phyloP scores from a whole-genome alignment of 2,113 vertebrate species.

The Cryptotis parvus region DNA sequence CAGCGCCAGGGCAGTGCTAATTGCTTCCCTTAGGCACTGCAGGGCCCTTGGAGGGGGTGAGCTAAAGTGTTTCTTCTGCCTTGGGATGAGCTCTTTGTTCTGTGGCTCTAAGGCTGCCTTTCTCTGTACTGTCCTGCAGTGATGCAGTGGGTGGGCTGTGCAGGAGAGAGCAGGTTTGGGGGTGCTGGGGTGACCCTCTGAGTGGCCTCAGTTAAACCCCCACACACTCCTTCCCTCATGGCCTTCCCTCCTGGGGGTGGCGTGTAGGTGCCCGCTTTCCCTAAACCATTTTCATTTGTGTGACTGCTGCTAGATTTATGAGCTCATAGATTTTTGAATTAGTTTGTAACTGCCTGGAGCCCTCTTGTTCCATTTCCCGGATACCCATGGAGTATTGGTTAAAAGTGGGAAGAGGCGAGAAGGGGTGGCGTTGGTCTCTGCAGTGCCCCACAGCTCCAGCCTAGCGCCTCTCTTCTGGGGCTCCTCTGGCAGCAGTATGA shows the following conservation, averaged over 20 bases:
- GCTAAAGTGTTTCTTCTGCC: neutral
- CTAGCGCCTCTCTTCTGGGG: too few species aligned
- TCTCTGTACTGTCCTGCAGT: neutral
- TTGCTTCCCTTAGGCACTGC: too few species aligned
- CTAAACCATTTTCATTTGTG: neutral
- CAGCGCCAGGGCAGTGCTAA: neutral
- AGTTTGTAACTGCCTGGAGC: neutral
- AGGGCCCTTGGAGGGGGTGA: neutral
- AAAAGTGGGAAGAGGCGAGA: neutral
- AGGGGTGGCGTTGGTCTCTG: neutral
- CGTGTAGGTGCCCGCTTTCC: neutral
- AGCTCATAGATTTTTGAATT: neutral
- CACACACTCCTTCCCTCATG: neutral
- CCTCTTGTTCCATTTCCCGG: neutral
- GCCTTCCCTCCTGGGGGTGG: too few species aligned
- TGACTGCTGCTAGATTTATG: neutral
- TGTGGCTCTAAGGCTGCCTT: neutral
- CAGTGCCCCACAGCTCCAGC: accelerated
- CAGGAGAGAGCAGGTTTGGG: neutral
- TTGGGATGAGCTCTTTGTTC: neutral
- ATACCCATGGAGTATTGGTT: neutral
- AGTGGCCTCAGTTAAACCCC: neutral
- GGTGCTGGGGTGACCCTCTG: accelerated
- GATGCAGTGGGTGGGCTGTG: neutral
- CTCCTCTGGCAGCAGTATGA: neutral